Base-by-base conservation (phyloP, 2,888 invertebrate species). In the Pseudococcus longispinus region DNA sequence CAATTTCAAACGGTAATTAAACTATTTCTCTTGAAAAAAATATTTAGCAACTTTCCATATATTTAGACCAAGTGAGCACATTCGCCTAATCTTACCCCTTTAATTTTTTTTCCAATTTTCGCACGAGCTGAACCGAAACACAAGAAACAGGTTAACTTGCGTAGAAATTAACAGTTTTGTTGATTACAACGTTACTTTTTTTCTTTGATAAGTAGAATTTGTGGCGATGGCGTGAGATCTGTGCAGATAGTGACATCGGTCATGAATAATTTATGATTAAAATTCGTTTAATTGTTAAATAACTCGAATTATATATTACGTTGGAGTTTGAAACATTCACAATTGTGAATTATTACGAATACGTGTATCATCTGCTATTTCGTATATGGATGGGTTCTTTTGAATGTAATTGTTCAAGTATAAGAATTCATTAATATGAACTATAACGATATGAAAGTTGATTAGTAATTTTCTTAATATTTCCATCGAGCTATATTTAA, bases 231-330 rank as follows among this genome's bases (percentile, higher is more conserved):
- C 18, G 29, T 29, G 29, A 70, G 70, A 70, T 70, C 18, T 29
- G 13, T 5, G 4, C 70, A 42, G 77, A 80, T 80, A 80, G 77
- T 80, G 77, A 80, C 77, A 80, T 42, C 18, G 23, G 77, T 80
- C 42, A 80, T 80, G 77, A 80, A 80, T 80, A 80, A 80, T 80
- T 42, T 42, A 80, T 80, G 42, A 80, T 20, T 80, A 42, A 32
- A 80, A 42, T 80, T 80, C 77, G 32, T 80, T 42, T 80, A 80
- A 80, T 80, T 80, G 29, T 80, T 80, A 20, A 80, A 80, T 80
- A 80, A 42, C 77, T 80, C 32, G 23, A 42, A 20, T 42, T 37
- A 20, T 80, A 80, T 13, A 20, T 23, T 80, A 80, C 8, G 60
- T 9, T 11, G 60, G 23, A 60, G 32, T 70, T 70, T 70, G 70